Base-by-base conservation (phyloP, 2,113 vertebrate species). In the Stigmatopora argus region DNA sequence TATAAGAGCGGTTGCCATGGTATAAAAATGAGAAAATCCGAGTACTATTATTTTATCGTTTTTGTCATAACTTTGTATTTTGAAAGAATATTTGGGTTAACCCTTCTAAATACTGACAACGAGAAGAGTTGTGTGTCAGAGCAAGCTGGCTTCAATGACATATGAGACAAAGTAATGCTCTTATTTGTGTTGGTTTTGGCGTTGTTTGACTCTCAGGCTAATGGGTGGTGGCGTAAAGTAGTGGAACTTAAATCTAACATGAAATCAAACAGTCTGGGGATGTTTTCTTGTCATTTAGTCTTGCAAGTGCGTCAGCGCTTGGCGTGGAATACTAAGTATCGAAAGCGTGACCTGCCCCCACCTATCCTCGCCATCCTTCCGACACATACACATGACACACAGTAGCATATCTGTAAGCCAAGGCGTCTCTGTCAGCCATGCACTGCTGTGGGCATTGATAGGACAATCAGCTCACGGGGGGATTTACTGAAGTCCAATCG, bases 281-380 rank as follows among this genome's bases (percentile, higher is more conserved):
- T 0, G 52, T 60, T 60, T 17, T 38, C 31, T 41, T 41, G 58
- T 17, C n/a, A 3, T 60, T 38, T n/a, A 41, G 35, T 19, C 23
- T 55, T 55, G 49, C n/a, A 56, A 31, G 13, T 80, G 77, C 80
- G 84, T 83, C 81, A 31, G 84, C 87, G 81, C 72, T 75, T 74
- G 78, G 77, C 74, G 77, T 73, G 71, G 80, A 85, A 84, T 83
- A 84, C 88, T 86, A 87, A 77, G 76, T 76, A 82, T 74, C 83
- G 59, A 71, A 52, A 73, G 74, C 72, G 71, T 80, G 47, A 69
- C 63, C 77, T 79, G 64, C 73, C 78, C 75, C 75, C 77, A 75
- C 23, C 21, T 84, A 84, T 82, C 79, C 65, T 82, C 70, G 77
- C 45, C 77, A 49, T 44, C 49, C 4, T 65, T 44, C 64, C 52